Percentiles rank a stretch among this genome's conserved stretches.
Evolutionary conservation across 2,888 invertebrate genomes (phyloP).

Genomic region (Latheticus oryzae): DNA sequence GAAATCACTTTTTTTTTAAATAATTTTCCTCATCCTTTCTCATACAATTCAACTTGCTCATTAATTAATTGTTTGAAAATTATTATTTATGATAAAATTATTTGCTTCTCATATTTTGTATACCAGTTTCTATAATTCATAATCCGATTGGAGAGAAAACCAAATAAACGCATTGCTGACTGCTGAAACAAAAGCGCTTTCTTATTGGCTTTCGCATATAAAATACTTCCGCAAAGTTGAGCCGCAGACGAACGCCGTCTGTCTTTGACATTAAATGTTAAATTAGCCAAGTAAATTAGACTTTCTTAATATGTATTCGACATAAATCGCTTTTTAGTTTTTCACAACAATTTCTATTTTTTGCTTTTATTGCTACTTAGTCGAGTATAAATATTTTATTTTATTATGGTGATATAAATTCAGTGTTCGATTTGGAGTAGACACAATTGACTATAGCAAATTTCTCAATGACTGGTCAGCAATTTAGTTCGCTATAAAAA

Average conservation of each 20-base stretch:
- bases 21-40: too few relatives aligned
- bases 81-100: conserved; percentile 31
- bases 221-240: conserved; percentile 59
- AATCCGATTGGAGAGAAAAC: conserved; percentile 50
- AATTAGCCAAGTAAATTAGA: conserved; percentile 62
- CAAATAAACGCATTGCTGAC: conserved; percentile 52
- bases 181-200: conserved; percentile 49
- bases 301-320: conserved; percentile 60
- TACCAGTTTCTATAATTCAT: conserved; percentile 48
- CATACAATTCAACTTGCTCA: too few relatives aligned
- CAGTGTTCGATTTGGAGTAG: too few relatives aligned
- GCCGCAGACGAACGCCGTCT: conserved; percentile 59
- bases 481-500: conserved; percentile 27
- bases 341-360: conserved; percentile 12
- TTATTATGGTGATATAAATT: too few relatives aligned
- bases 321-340: conserved; percentile 54
- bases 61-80: conserved; percentile 26
- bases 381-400: too few relatives aligned
- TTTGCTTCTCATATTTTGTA: conserved; percentile 7
- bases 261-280: conserved; percentile 61
- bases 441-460: conserved; percentile 15
- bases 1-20: conserved; percentile 43
- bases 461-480: conserved; percentile 28
- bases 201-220: conserved; percentile 57
- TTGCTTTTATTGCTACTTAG: not conserved